Evolutionary conservation across 1,140 invertebrate species (phyloP).

Genomic region (Choristoneura fumiferana): DNA sequence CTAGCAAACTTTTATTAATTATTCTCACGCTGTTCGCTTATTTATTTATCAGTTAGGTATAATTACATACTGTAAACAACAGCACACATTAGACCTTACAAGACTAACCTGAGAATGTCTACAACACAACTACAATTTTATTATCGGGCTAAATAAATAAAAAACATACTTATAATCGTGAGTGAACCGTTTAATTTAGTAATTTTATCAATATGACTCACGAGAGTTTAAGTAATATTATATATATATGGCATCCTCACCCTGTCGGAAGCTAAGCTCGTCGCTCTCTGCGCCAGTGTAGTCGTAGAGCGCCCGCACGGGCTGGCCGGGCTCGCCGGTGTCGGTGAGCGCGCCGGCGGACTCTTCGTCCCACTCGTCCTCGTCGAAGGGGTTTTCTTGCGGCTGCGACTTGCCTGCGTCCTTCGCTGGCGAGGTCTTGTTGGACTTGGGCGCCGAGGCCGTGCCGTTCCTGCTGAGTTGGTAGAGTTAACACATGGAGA

Average conservation of each 20-base stretch:
- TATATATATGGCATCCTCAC: constrained; percentile 72
- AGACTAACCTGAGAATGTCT: too few species aligned
- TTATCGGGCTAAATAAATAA: too few species aligned
- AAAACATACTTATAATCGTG: too few species aligned
- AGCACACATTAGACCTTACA: too few species aligned
- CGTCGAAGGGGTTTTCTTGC: constrained; percentile 88
- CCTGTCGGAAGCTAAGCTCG: constrained; percentile 97
- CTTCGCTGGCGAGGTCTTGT: constrained; percentile 55
- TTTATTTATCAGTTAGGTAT: too few species aligned
- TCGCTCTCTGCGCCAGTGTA: constrained; percentile 98
- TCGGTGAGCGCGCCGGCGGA: constrained; percentile 91
- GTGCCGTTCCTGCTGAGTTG: constrained; percentile 64
- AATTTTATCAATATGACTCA: too few species aligned
- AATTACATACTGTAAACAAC: too few species aligned
- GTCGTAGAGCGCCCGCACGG: constrained; percentile 96
- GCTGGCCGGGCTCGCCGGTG: constrained; percentile 94
- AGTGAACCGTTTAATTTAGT: too few species aligned
- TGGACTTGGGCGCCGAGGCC: constrained; percentile 57
- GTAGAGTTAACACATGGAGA: not conserved
- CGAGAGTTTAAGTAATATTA: too few species aligned
- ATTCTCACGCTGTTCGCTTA: too few species aligned
- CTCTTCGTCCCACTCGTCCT: constrained; percentile 92
- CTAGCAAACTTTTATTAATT: too few species aligned
- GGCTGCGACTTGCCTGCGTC: constrained; percentile 34
- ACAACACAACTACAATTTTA: too few species aligned